These are phyloP conservation scores for Malthinus flaveolus DNA, from an alignment of 2,888 invertebrate species.

Conservation along the genomic window DNA sequence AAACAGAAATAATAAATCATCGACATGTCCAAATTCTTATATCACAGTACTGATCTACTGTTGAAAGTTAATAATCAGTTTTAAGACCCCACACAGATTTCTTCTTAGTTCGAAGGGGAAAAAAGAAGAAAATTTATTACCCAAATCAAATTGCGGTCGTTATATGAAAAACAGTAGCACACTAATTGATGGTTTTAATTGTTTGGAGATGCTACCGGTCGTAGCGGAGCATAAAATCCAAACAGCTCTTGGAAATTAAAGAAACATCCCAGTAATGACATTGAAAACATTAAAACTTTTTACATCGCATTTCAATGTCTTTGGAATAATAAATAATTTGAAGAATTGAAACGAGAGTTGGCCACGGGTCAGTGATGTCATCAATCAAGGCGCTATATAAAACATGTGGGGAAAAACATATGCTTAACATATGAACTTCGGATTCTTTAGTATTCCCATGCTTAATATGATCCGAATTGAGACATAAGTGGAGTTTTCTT, in stretches of 20 bases:
- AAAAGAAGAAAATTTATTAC: constrained; percentile 11
- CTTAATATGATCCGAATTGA: constrained; percentile 28
- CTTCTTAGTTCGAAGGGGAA: background rate
- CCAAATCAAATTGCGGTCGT: constrained; percentile 14
- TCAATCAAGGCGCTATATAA: constrained; percentile 42
- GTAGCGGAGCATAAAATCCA: no score
- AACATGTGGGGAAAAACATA: constrained; percentile 39
- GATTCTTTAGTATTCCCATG: constrained; percentile 39
- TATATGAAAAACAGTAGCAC: constrained; percentile 13
- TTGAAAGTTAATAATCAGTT: constrained; percentile 10
- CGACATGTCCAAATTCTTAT: constrained; percentile 33
- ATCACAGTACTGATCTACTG: constrained; percentile 14
- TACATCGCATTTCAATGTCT: no score
- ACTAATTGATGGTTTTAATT: constrained; percentile 9
- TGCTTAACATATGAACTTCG: constrained; percentile 42
- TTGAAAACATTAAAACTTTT: no score
- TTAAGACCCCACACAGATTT: constrained; percentile 2
- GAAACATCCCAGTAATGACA: no score
- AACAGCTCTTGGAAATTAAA: no score
- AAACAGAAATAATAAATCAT: constrained; percentile 35
- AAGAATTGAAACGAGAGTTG: constrained; percentile 26
- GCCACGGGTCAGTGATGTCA: constrained; percentile 49
- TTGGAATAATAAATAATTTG: background rate
- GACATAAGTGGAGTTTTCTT: constrained; percentile 21
- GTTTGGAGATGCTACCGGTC: constrained; percentile 12